phyloP scores from a whole-genome alignment of 1,140 invertebrate genomes.

The Pseudomyrmex sp. region DNA sequence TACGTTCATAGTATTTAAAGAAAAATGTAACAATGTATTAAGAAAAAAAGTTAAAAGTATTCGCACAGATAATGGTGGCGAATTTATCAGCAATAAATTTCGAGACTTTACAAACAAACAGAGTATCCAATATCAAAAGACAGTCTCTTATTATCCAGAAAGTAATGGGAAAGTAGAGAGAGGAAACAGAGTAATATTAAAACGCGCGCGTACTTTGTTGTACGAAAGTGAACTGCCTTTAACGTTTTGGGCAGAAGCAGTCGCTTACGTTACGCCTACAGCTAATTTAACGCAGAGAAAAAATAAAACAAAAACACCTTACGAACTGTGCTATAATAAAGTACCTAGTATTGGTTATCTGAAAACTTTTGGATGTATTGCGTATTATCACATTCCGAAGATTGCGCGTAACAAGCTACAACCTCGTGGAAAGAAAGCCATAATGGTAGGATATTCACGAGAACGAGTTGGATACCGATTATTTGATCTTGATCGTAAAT shows the following conservation, averaged over 20 bases:
- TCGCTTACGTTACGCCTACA: neutral
- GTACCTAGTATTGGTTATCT: neutral
- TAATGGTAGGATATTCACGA: neutral
- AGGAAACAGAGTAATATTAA: neutral
- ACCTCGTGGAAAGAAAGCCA: neutral
- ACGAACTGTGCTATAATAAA: neutral
- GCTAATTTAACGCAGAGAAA: neutral
- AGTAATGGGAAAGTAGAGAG: conserved; percentile 20
- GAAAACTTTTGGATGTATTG: neutral
- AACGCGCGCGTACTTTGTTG: neutral
- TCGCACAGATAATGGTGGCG: neutral
- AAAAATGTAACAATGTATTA: no score
- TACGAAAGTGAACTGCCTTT: neutral
- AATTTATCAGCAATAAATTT: neutral
- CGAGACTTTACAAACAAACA: neutral
- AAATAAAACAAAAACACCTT: neutral
- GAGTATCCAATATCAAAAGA: neutral
- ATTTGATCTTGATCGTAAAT: no score
- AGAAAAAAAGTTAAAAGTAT: no score
- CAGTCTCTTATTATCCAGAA: neutral
- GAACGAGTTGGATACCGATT: no score
- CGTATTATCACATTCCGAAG: neutral
- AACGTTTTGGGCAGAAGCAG: neutral
- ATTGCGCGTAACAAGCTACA: neutral
- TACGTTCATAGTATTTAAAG: no score